phyloP scores from a whole-genome alignment of 1,140 invertebrate genomes.

The Paralvinella palmiformis region DNA sequence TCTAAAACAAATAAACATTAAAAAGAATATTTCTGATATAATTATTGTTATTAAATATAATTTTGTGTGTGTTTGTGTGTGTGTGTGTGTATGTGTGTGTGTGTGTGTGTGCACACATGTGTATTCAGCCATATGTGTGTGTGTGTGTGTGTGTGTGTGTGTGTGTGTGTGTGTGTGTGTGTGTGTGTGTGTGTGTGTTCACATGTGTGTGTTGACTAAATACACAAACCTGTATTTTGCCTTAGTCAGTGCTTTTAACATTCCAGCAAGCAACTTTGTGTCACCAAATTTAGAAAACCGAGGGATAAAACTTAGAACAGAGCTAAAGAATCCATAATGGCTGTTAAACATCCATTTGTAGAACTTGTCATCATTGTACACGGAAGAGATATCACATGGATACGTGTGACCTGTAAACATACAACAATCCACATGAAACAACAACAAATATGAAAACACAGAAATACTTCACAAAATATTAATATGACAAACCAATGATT shows the following conservation, averaged over 20 bases:
- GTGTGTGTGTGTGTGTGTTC: neutral
- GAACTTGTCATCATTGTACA: conserved; percentile 35
- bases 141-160: neutral
- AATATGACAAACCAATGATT: too few relatives aligned
- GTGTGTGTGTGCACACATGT: too few relatives aligned
- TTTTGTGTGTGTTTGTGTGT: too few relatives aligned
- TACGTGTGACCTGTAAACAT: conserved; percentile 29
- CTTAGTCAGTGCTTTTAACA: conserved; percentile 41
- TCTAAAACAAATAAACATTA: too few relatives aligned
- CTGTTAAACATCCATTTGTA: conserved; percentile 38
- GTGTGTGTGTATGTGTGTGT: too few relatives aligned
- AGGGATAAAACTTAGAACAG: conserved; percentile 32
- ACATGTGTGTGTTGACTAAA: neutral
- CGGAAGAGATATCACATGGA: conserved; percentile 36
- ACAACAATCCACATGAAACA: too few relatives aligned
- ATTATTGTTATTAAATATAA: too few relatives aligned
- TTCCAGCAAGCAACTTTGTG: conserved; percentile 37
- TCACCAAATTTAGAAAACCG: conserved; percentile 31
- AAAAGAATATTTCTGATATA: too few relatives aligned
- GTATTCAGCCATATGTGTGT: neutral
- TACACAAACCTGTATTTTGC: conserved; percentile 39
- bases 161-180: neutral
- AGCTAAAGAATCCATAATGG: conserved; percentile 45
- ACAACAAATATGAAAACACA: too few relatives aligned
- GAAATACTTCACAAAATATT: too few relatives aligned